Conservation (phyloP, 2,888 invertebrate genomes). For the Xestoiulus laeticollis region DNA sequence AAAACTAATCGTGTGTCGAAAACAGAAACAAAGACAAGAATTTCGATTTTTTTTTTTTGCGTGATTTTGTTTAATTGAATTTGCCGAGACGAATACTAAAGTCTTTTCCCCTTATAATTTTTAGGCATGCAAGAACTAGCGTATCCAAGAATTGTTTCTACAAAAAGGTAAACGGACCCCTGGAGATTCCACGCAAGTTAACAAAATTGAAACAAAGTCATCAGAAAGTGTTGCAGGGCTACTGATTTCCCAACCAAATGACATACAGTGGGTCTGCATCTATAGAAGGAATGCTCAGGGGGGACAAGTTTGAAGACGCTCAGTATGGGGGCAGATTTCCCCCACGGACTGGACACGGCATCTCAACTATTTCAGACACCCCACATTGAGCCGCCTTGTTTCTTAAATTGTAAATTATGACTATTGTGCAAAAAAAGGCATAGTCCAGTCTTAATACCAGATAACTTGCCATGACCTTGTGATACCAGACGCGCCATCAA, state of each 20-base stretch:
- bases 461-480: background rate
- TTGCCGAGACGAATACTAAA: background rate
- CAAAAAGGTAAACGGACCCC: background rate
- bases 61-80: background rate
- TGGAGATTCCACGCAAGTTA: background rate
- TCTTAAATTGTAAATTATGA: constrained; percentile 19
- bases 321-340: constrained; percentile 1
- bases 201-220: background rate
- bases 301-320: background rate
- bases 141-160: background rate
- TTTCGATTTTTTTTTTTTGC: background rate
- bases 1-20: constrained; percentile 5
- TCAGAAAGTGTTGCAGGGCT: background rate
- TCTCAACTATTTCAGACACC: constrained; percentile 2
- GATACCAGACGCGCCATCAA: background rate
- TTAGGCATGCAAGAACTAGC: background rate
- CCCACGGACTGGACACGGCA: background rate
- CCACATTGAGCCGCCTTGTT: background rate
- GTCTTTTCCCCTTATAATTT: background rate
- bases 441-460: background rate
- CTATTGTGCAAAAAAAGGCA: background rate
- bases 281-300: background rate
- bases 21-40: background rate
- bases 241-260: constrained; percentile 19
- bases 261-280: background rate